Evolutionary conservation across 2,888 invertebrate species (phyloP).

Genomic region (Clusia tigrina): DNA sequence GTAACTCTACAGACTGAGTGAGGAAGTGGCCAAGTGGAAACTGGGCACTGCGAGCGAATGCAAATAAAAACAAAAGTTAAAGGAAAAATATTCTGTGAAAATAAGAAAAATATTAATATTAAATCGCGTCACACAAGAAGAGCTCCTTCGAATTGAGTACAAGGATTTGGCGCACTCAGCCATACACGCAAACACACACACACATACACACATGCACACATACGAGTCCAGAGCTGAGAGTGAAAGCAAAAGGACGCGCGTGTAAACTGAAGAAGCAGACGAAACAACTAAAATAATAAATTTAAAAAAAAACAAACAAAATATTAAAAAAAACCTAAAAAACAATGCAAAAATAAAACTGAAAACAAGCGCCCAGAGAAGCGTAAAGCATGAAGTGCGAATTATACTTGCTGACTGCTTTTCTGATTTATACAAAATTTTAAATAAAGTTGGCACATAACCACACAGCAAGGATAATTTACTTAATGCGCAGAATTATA

Average conservation of each 20-base stretch:
- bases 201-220: too few species aligned
- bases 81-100: too few species aligned
- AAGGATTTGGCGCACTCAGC: too few species aligned
- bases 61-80: neutral
- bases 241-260: too few species aligned
- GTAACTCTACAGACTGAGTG: neutral
- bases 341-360: neutral
- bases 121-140: too few species aligned
- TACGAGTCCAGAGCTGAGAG: too few species aligned
- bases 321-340: neutral
- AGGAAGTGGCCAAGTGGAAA: neutral
- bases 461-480: neutral
- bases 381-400: neutral
- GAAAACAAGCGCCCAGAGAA: neutral
- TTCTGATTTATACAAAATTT: neutral
- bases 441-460: neutral
- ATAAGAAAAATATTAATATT: too few species aligned
- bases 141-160: too few species aligned
- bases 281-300: too few species aligned
- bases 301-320: neutral
- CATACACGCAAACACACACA: too few species aligned
- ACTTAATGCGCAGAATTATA: constrained; percentile 1
- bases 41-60: neutral
- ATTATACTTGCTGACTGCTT: neutral
- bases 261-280: too few species aligned